These are phyloP conservation scores for Sceloporus undulatus DNA, from an alignment of 2,113 vertebrate genomes.

Conservation along the genomic window DNA sequence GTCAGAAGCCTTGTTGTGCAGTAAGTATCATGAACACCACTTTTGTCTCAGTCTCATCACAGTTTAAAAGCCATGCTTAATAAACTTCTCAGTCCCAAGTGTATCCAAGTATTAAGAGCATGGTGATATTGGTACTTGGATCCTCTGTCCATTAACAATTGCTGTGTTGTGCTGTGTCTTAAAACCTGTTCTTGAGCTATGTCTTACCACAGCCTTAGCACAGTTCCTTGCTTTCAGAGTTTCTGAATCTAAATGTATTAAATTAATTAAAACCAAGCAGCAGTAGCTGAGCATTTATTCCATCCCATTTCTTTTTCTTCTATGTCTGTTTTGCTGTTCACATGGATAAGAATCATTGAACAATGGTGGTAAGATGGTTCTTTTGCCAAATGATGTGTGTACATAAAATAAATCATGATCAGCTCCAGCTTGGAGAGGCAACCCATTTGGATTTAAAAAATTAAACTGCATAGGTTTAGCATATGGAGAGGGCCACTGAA, in stretches of 20 bases:
- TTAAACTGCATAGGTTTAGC: not conserved
- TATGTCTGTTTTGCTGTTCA: not conserved
- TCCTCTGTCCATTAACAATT: not conserved
- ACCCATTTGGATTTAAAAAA: not conserved
- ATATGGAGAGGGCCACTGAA: not conserved
- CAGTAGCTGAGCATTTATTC: not conserved
- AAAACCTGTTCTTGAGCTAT: not conserved
- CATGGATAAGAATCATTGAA: not conserved
- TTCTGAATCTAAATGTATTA: slow-evolving; percentile 6
- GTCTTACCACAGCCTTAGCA: not conserved
- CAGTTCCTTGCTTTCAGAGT: not conserved
- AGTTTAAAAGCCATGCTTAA: too few relatives aligned
- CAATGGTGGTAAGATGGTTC: not conserved
- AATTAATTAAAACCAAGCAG: not conserved
- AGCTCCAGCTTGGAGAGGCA: not conserved
- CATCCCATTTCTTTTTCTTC: slow-evolving; percentile 13
- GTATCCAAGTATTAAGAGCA: not conserved
- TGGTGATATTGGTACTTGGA: not conserved
- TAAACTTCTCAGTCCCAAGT: not conserved
- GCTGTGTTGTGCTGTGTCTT: not conserved
- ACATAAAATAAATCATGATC: not conserved
- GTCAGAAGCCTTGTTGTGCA: too few relatives aligned
- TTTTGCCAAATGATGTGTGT: not conserved
- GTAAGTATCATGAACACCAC: too few relatives aligned
- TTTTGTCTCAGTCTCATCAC: too few relatives aligned